Evolutionary conservation across 1,140 invertebrate species (phyloP).

Genomic region (Thalassaphorura encarpata): DNA sequence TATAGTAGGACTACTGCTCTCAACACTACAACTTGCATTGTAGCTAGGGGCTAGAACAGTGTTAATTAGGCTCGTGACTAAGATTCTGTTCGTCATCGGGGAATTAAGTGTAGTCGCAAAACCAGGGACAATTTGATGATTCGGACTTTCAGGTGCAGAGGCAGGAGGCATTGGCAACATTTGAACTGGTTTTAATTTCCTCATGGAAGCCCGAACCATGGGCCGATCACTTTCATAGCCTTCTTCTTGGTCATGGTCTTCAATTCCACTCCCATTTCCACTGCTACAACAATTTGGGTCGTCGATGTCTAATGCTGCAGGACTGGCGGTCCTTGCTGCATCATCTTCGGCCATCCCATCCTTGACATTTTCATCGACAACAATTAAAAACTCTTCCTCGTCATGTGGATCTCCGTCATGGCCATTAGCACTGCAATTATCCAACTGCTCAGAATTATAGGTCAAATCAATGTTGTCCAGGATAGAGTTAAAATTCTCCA

Average conservation of each 20-base stretch:
- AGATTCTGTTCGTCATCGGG: constrained; percentile 18
- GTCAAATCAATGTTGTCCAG: no score
- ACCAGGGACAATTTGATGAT: not conserved
- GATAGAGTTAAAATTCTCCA: constrained; percentile 28
- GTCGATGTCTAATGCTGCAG: not conserved
- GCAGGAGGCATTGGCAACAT: constrained; percentile 21
- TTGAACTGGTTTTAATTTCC: constrained; percentile 26
- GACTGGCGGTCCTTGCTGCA: not conserved
- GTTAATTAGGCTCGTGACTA: no score
- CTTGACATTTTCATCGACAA: not conserved
- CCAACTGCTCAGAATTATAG: constrained; percentile 6
- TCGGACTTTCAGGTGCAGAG: not conserved
- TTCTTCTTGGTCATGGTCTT: constrained; percentile 17
- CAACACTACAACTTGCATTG: no score
- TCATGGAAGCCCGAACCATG: constrained; percentile 27
- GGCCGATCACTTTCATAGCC: constrained; percentile 30
- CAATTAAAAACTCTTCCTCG: constrained; percentile 15
- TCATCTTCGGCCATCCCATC: not conserved
- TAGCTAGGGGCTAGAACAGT: no score
- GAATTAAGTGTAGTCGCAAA: constrained; percentile 18
- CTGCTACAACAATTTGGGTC: not conserved
- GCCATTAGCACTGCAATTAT: not conserved
- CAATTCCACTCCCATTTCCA: not conserved
- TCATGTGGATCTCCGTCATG: no score
- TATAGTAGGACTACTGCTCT: no score